Base-by-base conservation (phyloP, 2,113 vertebrate species). In the Pelodiscus sinensis region DNA sequence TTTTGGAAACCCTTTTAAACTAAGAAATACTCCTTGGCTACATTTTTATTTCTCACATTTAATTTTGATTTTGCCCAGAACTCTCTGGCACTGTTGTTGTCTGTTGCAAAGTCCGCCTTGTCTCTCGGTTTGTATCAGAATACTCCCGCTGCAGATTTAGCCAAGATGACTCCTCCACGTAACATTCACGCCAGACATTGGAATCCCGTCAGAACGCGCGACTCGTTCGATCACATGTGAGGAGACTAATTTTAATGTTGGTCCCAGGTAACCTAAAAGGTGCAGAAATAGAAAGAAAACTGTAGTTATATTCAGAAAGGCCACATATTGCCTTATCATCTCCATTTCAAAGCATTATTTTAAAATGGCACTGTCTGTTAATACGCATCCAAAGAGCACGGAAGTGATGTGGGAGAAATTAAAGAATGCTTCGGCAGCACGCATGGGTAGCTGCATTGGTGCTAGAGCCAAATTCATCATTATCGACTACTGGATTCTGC, bases 151-250 rank as follows among this genome's bases (percentile, higher is more conserved):
- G 56, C 79, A 89, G 78, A 62, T 71, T 95, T 86, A 92, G 82
- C 90, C 83, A 81, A 58, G 51, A 96, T 93, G 92, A 89, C 96
- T 94, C 85, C 78, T 81, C 38, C 38, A 55, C 90, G 97, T 82
- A 58, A 65, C 51, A 57, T 50, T 56, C 79, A 87, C n/a, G 18
- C 4, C 18, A 68, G 8, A 9, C 91, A 86, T 84, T 91, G 89
- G 84, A 15, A 93, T 88, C 95, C 94, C 97, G 95, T 93, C 58
- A 90, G 84, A 94, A 96, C 91, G 85, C 90, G 92, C 73, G 88
- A 88, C 87, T 91, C 97, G 98, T 97, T 98, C 86, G 94, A 84
- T 96, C 97, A 96, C 97, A 97, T 95, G 96, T 96, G 97, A 94
- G 95, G 82, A 86, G 77, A 79, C 58, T 58, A 88, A 58, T 92